A percentile compares a stretch with the other conserved stretches of the same genome.
Evolutionary conservation across 2,888 invertebrate species (phyloP).

Genomic region (Rhogogaster chlorosoma): DNA sequence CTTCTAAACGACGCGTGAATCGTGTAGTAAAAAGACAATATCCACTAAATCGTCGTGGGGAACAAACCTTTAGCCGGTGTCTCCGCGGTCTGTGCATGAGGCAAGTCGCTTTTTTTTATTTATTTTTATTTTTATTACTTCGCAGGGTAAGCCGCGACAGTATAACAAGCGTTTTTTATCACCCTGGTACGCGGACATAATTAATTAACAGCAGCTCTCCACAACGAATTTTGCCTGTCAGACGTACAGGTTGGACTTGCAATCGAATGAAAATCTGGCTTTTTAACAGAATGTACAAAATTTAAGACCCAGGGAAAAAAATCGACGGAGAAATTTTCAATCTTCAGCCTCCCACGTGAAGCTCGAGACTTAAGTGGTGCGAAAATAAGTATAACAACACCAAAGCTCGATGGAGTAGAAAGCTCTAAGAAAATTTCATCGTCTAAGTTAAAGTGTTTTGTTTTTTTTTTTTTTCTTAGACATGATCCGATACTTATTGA

Average conservation of each 20-base stretch:
- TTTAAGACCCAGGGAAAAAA: neutral
- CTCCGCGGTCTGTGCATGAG: neutral
- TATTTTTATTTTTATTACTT: neutral
- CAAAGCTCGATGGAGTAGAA: neutral
- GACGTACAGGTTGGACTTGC: neutral
- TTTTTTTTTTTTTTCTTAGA: neutral
- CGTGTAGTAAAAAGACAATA: constrained; percentile 41
- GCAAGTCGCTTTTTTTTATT: neutral
- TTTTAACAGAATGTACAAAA: neutral
- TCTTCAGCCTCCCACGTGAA: neutral
- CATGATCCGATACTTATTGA: neutral
- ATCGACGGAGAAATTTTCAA: neutral
- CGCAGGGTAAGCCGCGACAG: neutral
- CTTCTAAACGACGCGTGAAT: constrained; percentile 13
- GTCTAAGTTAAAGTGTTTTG: neutral
- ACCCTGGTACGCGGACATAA: constrained; percentile 14
- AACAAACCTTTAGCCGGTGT: neutral
- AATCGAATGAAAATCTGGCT: neutral
- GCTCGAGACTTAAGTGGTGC: neutral
- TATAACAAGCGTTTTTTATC: constrained; percentile 20
- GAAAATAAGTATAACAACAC: neutral
- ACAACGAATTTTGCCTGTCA: neutral
- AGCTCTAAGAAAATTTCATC: neutral
- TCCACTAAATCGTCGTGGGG: constrained; percentile 10
- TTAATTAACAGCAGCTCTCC: constrained; percentile 18